phyloP scores from a whole-genome alignment of 2,797 vertebrate genomes.

The Dicrostonyx torquatus region DNA sequence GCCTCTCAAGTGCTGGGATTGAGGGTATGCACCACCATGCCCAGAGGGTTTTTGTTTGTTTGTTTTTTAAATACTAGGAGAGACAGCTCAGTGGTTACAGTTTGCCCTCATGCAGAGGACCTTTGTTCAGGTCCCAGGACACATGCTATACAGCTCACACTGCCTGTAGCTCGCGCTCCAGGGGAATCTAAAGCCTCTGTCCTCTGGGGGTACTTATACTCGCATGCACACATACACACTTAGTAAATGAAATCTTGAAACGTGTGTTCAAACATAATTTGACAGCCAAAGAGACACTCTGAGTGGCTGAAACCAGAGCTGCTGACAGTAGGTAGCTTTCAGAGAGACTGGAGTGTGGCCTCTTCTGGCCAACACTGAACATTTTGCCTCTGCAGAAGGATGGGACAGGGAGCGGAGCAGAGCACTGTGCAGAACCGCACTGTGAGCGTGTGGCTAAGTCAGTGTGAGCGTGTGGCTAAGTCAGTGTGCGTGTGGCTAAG shows the following conservation, averaged over 20 bases:
- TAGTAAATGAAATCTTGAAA: background rate
- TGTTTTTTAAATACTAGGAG: background rate
- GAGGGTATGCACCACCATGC: background rate
- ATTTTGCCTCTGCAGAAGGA: background rate
- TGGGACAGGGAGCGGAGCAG: accelerated
- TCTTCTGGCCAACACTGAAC: background rate
- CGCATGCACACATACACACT: background rate
- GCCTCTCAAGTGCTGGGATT: background rate
- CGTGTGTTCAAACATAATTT: background rate
- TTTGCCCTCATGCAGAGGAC: background rate
- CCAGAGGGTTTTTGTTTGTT: background rate
- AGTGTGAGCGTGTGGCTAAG: no score
- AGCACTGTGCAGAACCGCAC: background rate
- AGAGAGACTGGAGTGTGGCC: background rate
- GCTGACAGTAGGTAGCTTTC: background rate
- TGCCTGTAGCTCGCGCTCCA: background rate
- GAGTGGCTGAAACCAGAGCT: background rate
- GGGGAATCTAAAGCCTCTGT: background rate
- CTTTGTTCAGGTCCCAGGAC: background rate
- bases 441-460: no score
- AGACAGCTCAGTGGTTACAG: background rate
- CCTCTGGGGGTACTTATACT: background rate
- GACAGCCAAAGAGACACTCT: background rate
- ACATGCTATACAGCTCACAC: background rate
- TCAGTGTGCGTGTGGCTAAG: no score